Base-by-base conservation (phyloP, 1,140 invertebrate genomes). In the Lucilia cuprina region DNA sequence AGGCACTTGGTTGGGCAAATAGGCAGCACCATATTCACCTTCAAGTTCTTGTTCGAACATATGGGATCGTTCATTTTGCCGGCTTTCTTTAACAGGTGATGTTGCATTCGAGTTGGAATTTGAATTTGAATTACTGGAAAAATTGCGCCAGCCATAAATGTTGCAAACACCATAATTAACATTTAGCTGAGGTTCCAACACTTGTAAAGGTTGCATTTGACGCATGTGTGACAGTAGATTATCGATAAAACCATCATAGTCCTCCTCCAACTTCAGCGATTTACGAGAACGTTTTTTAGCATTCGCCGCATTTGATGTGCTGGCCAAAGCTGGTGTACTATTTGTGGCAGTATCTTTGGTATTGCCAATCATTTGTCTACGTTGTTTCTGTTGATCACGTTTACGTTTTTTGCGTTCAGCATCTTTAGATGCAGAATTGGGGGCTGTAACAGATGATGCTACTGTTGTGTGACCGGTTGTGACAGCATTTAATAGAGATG, bases 161-260 rank as follows among this genome's bases (percentile, higher is more conserved):
- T 86, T 94, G 95, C 87, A 97, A 97, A 91, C 82, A 30, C 82
- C 55, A 88, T 95, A 96, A 88, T 97, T 97, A 77, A 95, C 94
- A 78, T 95, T 94, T 13, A 99, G 92, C 83, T 95, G 92, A 17
- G 98, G 98, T 91, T 99, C 98, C 85, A 96, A 93, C 70, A 99
- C 96, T 85, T 95, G 94, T 92, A 99, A 95, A 9, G 95, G 93
- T 17, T 96, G 96, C 87, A 99, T 93, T 84, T 95, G 94, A 41
- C 96, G 93, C 55, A 99, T 91, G 89, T 98, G 97, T 30, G 93
- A 92, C 94, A 98, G 96, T 41, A 98, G 92, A 87, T 95, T 95
- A 87, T 98, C 97, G 86, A 98, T 95, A 88, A 96, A 98, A 9
- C 94, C 94, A 89, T 98, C 97, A 91, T 97, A 97, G 91, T 98